These are phyloP conservation scores for Thysanoteuthis rhombus DNA, from an alignment of 2,888 invertebrate genomes.

Conservation along the genomic window DNA sequence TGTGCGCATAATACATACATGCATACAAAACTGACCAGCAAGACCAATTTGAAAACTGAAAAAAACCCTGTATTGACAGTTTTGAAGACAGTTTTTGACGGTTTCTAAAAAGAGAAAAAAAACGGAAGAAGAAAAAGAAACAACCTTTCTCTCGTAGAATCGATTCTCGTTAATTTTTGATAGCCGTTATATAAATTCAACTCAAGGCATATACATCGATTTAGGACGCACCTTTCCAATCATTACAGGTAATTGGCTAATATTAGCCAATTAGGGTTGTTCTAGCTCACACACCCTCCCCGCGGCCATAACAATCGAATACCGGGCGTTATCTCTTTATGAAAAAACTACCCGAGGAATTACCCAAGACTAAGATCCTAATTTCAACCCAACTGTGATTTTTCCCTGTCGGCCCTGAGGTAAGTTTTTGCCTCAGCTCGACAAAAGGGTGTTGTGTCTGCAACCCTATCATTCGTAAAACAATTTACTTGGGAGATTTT, in stretches of 20 bases:
- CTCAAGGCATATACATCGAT: conserved; percentile 23
- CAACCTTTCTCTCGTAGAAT: background rate
- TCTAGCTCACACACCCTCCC: background rate
- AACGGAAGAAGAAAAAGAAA: background rate
- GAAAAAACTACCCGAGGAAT: conserved; percentile 12
- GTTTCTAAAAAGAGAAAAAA: background rate
- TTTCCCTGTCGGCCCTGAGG: background rate
- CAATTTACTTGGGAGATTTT: conserved; percentile 25
- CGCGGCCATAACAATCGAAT: background rate
- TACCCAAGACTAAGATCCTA: background rate
- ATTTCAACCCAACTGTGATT: background rate
- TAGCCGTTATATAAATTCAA: conserved; percentile 23
- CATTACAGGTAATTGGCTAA: background rate
- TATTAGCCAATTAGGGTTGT: conserved; percentile 12
- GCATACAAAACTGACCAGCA: too few species aligned
- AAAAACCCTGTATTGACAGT: too few species aligned
- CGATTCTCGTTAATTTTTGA: conserved; percentile 23
- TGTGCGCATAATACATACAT: too few species aligned
- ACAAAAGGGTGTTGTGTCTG: conserved; percentile 28
- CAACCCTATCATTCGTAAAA: conserved; percentile 26
- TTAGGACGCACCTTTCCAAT: conserved; percentile 20
- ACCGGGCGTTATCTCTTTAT: background rate
- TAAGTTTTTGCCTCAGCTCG: background rate
- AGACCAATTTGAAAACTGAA: too few species aligned
- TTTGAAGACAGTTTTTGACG: too few species aligned